Conservation (phyloP, 2,888 invertebrate species). For the Lycophotia porphyrea region DNA sequence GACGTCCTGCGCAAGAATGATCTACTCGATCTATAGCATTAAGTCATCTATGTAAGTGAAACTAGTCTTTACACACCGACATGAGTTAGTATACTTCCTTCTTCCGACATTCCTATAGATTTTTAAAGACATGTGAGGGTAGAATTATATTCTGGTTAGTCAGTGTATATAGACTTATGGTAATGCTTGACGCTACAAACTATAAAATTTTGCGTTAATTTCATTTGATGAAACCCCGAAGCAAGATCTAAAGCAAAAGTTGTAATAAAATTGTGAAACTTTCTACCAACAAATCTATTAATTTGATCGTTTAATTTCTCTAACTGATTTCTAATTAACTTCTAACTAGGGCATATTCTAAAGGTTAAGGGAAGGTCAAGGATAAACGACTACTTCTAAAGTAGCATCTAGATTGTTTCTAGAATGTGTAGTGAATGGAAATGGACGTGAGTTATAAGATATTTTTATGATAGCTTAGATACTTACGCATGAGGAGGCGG, state of each 20-base stretch:
- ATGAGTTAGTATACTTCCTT: constrained; percentile 20
- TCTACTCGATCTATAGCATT: constrained; percentile 88
- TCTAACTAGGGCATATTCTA: constrained; percentile 21
- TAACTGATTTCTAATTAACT: constrained; percentile 21
- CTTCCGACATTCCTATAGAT: not conserved
- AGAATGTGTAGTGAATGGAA: constrained; percentile 84
- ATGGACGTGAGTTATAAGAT: constrained; percentile 78
- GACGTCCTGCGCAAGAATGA: constrained; percentile 90
- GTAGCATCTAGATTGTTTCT: constrained; percentile 67
- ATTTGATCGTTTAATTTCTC: not conserved
- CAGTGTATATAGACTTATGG: constrained; percentile 80
- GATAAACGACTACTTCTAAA: constrained; percentile 53
- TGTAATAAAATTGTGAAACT: not conserved
- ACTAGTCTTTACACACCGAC: constrained; percentile 80
- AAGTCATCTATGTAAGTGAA: constrained; percentile 84
- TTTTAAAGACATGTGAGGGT: not conserved
- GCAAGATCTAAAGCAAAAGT: constrained; percentile 28
- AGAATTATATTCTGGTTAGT: constrained; percentile 40
- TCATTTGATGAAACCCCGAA: constrained; percentile 58
- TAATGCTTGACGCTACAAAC: constrained; percentile 76
- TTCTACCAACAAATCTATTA: constrained; percentile 9
- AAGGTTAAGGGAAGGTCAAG: constrained; percentile 31
- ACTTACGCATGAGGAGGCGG: constrained; percentile 88
- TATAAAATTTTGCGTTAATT: constrained; percentile 57
- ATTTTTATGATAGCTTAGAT: constrained; percentile 50